Evolutionary conservation across 1,140 invertebrate genomes (phyloP).

Genomic region (Ectropis grisescens): DNA sequence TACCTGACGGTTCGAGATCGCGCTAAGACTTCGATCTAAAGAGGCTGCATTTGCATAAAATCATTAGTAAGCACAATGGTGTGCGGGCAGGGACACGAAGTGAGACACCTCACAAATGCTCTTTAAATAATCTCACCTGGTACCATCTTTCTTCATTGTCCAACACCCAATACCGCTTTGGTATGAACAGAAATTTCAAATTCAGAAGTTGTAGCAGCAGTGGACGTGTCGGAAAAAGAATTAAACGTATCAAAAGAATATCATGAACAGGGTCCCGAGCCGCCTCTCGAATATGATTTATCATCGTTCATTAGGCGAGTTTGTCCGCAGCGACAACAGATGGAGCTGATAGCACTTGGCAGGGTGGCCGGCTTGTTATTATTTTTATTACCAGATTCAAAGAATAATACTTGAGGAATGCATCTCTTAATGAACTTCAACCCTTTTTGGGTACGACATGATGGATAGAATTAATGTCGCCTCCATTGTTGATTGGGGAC

Average conservation of each 20-base stretch:
- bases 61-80: constrained; percentile 70
- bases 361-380: constrained; percentile 67
- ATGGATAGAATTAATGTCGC: constrained; percentile 67
- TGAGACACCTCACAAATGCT: constrained; percentile 52
- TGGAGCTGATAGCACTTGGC: constrained; percentile 68
- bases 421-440: constrained; percentile 66
- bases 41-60: constrained; percentile 69
- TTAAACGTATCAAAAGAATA: constrained; percentile 22
- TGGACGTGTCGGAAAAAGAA: constrained; percentile 7
- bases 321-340: constrained; percentile 69
- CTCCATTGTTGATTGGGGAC: constrained; percentile 63
- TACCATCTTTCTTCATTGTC: constrained; percentile 6
- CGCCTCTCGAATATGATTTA: constrained; percentile 69
- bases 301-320: constrained; percentile 69
- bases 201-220: constrained; percentile 7
- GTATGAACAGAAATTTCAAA: not conserved
- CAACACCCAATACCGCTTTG: constrained; percentile 21
- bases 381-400: constrained; percentile 68
- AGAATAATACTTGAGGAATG: constrained; percentile 68
- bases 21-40: constrained; percentile 69
- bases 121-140: constrained; percentile 31
- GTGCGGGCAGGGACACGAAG: constrained; percentile 57
- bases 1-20: constrained; percentile 67
- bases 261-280: constrained; percentile 41
- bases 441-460: constrained; percentile 59